Percentiles rank a stretch among this genome's conserved stretches.
phyloP scores from a whole-genome alignment of 2,113 vertebrate species.

The Salvator merianae region DNA sequence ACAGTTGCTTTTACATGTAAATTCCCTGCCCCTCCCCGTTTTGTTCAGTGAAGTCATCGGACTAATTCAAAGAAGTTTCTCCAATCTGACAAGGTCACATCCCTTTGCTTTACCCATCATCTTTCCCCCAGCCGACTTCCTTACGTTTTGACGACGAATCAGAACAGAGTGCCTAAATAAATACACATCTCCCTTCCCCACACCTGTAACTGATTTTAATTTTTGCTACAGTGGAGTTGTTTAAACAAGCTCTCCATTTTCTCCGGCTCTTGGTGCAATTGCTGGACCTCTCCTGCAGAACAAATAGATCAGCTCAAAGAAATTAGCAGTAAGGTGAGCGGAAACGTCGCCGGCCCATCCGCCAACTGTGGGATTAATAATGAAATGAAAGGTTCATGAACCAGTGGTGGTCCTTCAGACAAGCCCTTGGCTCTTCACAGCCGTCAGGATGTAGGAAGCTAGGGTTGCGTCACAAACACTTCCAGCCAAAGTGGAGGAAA shows the following conservation, averaged over 20 bases:
- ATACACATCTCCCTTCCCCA: rapidly evolving
- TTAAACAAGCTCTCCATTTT: slow-evolving; percentile 40
- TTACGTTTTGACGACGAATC: background rate
- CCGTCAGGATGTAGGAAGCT: rapidly evolving
- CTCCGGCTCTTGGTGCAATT: slow-evolving; percentile 28
- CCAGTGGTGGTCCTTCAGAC: slow-evolving; percentile 18
- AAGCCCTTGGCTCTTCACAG: background rate
- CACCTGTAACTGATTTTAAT: rapidly evolving
- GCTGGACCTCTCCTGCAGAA: background rate
- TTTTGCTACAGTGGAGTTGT: background rate
- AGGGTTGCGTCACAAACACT: background rate
- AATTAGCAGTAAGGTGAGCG: slow-evolving; percentile 48
- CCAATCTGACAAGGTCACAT: too few species aligned
- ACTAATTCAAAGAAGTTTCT: background rate
- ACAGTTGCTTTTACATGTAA: too few species aligned
- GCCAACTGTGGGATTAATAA: slow-evolving; percentile 37
- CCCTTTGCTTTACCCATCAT: background rate
- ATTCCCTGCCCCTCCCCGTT: too few species aligned
- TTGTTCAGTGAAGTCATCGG: background rate
- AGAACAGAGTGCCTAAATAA: background rate
- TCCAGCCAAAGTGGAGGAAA: background rate
- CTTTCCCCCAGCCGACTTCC: too few species aligned
- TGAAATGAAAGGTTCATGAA: slow-evolving; percentile 43
- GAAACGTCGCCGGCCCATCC: background rate
- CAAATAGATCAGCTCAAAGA: slow-evolving; percentile 55